Base-by-base conservation (phyloP, 2,113 vertebrate species). In the Channa maculata region DNA sequence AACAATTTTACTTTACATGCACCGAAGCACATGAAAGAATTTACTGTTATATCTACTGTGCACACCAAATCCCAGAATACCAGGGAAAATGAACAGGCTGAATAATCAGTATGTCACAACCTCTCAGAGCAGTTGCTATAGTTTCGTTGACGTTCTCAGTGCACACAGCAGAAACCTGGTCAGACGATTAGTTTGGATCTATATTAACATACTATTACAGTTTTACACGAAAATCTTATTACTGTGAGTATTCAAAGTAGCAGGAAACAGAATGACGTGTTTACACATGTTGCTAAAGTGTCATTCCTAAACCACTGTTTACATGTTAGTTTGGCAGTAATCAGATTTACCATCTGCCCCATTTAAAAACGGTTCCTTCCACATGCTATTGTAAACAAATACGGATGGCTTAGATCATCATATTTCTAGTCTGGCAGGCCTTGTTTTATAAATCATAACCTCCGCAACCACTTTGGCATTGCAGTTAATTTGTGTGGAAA, bases 401-500 rank as follows among this genome's bases (percentile, higher is more conserved):
- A 6, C 8, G 34, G 6, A 34, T 0, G 1, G 12, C 33, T 58
- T 55, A 50, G 33, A 63, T 65, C 63, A 52, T 71, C 14, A 15
- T 24, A 33, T 68, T 65, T 61, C 2, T 14, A 2, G 24, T 51
- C 36, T 61, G 51, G 46, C 39, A 34, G 43, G 12, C 33, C n/a
- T 51, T 51, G 5, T 76, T 76, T 75, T 51, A 73, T 67, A 59
- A 76, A 51, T 73, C 64, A 75, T 61, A 64, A 52, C 60, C 57
- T 51, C 15, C 46, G 44, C 43, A 75, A 79, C 60, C 58, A 57
- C 66, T 68, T 55, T 36, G 64, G 46, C 57, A 71, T 14, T 68
- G 43, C 65, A 58, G 58, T 44, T 57, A 49, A 68, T 79, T 59
- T 80, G 72, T 64, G 46, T 36, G 69, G 49, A 52, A 67, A 43